phyloP scores from a whole-genome alignment of 2,888 invertebrate species.

The Podotricha telesiphe region DNA sequence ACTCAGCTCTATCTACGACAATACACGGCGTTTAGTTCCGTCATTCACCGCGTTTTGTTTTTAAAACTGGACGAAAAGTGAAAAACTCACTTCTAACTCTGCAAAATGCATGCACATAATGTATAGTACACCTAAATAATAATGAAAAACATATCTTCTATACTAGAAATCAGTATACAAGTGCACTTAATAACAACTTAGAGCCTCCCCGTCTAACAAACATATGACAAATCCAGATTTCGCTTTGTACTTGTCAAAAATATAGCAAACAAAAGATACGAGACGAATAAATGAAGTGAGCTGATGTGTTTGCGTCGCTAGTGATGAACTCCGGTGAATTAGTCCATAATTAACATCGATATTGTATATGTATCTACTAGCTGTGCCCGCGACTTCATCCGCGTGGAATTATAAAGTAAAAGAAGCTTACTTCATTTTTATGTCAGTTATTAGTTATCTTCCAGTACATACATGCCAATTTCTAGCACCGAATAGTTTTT shows the following conservation, averaged over 20 bases:
- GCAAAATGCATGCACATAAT: too few species aligned
- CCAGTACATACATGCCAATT: too few species aligned
- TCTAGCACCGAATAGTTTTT: too few species aligned
- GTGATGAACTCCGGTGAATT: constrained; percentile 53
- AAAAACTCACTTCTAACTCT: too few species aligned
- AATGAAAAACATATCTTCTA: constrained; percentile 13
- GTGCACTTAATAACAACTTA: constrained; percentile 81
- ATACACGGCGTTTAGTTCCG: too few species aligned
- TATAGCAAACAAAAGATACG: constrained; percentile 83
- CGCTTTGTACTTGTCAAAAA: constrained; percentile 84
- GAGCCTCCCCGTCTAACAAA: constrained; percentile 77
- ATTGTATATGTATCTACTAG: background rate
- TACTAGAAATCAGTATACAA: constrained; percentile 49
- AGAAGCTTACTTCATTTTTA: too few species aligned
- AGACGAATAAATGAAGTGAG: constrained; percentile 82
- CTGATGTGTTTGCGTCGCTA: constrained; percentile 75
- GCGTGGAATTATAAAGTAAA: too few species aligned
- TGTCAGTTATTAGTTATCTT: too few species aligned
- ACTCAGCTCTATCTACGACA: too few species aligned
- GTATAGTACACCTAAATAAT: background rate
- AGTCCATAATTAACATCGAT: constrained; percentile 20
- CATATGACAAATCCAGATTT: constrained; percentile 81
- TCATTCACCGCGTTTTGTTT: too few species aligned
- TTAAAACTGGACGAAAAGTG: too few species aligned
- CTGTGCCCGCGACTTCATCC: too few species aligned